Conservation (phyloP, 2,888 invertebrate genomes). For the Drosophila seclusa region DNA sequence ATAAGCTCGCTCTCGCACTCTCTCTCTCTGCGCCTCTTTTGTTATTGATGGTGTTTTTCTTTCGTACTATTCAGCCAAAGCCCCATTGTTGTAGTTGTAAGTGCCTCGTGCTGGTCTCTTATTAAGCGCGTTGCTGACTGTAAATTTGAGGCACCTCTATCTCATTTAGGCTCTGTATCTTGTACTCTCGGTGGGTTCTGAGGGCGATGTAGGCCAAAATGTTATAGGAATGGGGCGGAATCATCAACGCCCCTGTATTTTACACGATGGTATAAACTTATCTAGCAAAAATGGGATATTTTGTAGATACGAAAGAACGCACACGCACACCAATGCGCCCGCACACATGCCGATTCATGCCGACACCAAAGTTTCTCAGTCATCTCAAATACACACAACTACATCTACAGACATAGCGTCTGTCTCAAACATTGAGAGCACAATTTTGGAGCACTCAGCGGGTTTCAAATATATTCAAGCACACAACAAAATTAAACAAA, state of each 20-base stretch:
- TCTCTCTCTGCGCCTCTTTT: background rate
- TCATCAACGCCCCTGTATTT: slow-evolving; percentile 55
- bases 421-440: slow-evolving; percentile 31
- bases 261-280: slow-evolving; percentile 43
- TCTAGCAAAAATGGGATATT: slow-evolving; percentile 58
- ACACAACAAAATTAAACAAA: slow-evolving; percentile 2
- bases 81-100: slow-evolving; percentile 4
- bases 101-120: slow-evolving; percentile 30
- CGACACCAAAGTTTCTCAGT: slow-evolving; percentile 33
- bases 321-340: slow-evolving; percentile 1
- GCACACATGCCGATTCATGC: slow-evolving; percentile 16
- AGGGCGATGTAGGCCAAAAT: slow-evolving; percentile 51
- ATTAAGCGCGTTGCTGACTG: slow-evolving; percentile 47
- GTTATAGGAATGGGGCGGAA: slow-evolving; percentile 30
- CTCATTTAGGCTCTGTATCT: background rate
- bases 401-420: slow-evolving; percentile 20
- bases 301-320: slow-evolving; percentile 41
- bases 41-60: background rate
- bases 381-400: slow-evolving; percentile 28
- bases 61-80: slow-evolving; percentile 34
- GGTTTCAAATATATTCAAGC: slow-evolving; percentile 46
- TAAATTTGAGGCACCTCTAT: slow-evolving; percentile 4
- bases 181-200: slow-evolving; percentile 16
- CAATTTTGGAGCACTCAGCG: slow-evolving; percentile 43
- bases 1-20: slow-evolving; percentile 5